Base-by-base conservation (phyloP, 2,797 vertebrate genomes). In the Girardinus metallicus region DNA sequence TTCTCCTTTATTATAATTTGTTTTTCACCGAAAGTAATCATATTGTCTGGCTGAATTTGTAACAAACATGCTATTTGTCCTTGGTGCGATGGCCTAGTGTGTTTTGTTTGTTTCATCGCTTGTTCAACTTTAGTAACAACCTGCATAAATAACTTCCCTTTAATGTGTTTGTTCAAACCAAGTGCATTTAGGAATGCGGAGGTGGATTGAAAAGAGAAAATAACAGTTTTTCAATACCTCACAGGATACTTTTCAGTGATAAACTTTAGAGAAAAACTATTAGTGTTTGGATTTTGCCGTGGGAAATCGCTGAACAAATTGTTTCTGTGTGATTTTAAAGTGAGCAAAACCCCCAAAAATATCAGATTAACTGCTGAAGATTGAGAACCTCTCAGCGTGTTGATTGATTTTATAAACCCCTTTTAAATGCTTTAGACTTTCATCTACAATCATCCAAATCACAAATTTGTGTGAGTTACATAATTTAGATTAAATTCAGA, bases 351-450 rank as follows among this genome's bases (percentile, higher is more conserved):
- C 47, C n/a, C 10, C n/a, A 10, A 8, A 55, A 16, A 8, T 10
- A 26, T 47, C 23, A 80, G 64, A 72, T 70, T 46, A 79, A 86
- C 49, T 78, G 11, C 5, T 23, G 21, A 29, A 68, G 62, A 82
- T 66, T 74, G 74, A 81, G 43, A 44, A 51, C n/a, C 70, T 43
- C 36, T 76, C 74, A 36, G 23, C 51, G 53, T 6, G 11, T 26
- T 88, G 76, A 89, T 91, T 89, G 80, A 44, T 85, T 88, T 57
- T 46, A 49, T 39, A 80, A 81, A 83, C 79, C 51, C 4, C 47
- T 75, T 78, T 82, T 70, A 79, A 70, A n/a, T 43, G 26, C 39
- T 44, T 70, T 44, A 21, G 21, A 15, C 43, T 29, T 29, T 43
- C 29, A 44, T 80, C 60, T 53, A 39, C 70, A 53, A 57, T 84